Evolutionary conservation across 2,113 vertebrate species (phyloP).

Genomic region (Dermatemys mawii): DNA sequence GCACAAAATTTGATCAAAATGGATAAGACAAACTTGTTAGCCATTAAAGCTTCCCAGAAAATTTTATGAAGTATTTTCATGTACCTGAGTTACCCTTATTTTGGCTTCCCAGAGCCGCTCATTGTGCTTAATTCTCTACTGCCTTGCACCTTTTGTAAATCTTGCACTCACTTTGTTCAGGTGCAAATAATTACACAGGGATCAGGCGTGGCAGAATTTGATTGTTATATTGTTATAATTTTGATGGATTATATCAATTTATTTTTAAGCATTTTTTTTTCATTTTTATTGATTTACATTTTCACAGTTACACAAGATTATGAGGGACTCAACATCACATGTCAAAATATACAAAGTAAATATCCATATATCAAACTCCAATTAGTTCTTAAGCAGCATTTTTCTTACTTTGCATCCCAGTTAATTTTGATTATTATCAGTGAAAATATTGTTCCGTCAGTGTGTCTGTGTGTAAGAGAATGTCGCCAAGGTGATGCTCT

Average conservation of each 20-base stretch:
- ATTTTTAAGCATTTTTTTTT: not conserved
- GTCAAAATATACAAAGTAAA: not conserved
- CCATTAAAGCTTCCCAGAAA: not conserved
- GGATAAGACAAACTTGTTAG: not conserved
- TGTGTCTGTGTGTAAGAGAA: no score
- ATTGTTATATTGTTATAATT: not conserved
- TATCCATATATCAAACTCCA: not conserved
- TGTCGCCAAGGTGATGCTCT: no score
- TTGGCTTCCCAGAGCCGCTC: not conserved
- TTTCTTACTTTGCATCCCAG: not conserved
- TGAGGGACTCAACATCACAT: not conserved
- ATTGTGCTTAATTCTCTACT: not conserved
- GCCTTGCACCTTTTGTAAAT: not conserved
- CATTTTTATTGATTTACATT: not conserved
- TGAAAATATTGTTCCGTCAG: not conserved
- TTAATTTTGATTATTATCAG: not conserved
- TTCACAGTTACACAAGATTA: not conserved
- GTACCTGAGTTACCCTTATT: not conserved
- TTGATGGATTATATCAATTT: not conserved
- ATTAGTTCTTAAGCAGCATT: not conserved
- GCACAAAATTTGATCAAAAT: not conserved
- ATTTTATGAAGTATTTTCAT: not conserved
- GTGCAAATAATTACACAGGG: not conserved
- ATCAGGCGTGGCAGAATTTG: not conserved
- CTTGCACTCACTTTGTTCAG: not conserved